A percentile compares a stretch with the other conserved stretches of the same genome.
phyloP scores from a whole-genome alignment of 2,888 invertebrate genomes.

The Xanthia icteritia region DNA sequence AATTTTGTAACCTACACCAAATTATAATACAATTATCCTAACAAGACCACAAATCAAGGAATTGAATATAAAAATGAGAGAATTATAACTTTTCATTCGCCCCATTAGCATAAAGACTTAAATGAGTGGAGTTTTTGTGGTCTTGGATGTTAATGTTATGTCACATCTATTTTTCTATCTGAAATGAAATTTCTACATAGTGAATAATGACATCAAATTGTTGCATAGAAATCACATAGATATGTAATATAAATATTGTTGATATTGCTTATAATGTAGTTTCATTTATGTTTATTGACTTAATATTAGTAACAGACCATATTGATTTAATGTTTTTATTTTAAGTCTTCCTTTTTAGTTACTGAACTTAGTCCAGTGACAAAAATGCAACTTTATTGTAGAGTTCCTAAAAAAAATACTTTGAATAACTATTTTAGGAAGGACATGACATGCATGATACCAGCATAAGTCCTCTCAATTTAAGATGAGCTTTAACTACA shows the following conservation, averaged over 20 bases:
- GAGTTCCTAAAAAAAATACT: neutral
- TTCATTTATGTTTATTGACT: slow-evolving; percentile 74
- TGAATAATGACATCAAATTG: slow-evolving; percentile 78
- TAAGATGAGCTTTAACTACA: neutral
- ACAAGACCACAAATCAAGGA: slow-evolving; percentile 78
- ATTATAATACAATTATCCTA: slow-evolving; percentile 66
- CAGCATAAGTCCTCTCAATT: too few relatives aligned
- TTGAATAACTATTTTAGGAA: neutral
- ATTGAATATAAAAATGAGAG: slow-evolving; percentile 62
- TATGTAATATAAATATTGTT: slow-evolving; percentile 88
- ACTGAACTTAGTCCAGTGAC: neutral
- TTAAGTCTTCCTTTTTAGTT: slow-evolving; percentile 1
- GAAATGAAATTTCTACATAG: slow-evolving; percentile 78
- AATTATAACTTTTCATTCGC: slow-evolving; percentile 50
- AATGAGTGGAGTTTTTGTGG: slow-evolving; percentile 70
- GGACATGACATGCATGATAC: neutral
- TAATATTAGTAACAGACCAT: neutral
- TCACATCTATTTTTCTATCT: slow-evolving; percentile 88
- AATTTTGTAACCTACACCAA: slow-evolving; percentile 50
- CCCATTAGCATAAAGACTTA: slow-evolving; percentile 60
- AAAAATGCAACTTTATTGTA: slow-evolving; percentile 13
- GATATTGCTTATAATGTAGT: slow-evolving; percentile 87
- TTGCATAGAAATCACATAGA: slow-evolving; percentile 83
- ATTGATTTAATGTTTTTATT: neutral
- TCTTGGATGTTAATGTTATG: slow-evolving; percentile 81